Conservation (phyloP, 2,113 vertebrate species). For the Engystomops pustulosus region DNA sequence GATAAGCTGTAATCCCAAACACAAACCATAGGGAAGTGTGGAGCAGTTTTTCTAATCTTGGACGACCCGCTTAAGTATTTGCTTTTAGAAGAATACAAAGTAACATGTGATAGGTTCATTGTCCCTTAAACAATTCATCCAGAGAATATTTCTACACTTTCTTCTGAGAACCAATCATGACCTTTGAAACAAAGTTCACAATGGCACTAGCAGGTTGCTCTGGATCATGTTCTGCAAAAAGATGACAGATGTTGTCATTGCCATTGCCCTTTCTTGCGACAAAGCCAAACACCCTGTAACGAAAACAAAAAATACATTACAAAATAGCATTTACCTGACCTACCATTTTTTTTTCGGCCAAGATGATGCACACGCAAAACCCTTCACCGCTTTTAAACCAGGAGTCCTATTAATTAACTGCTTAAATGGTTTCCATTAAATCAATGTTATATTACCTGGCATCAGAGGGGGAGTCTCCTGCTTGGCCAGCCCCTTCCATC, state of each 20-base stretch:
- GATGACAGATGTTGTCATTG: conserved; percentile 96
- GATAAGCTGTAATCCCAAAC: too few relatives aligned
- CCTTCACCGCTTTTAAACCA: too few relatives aligned
- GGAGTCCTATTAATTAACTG: too few relatives aligned
- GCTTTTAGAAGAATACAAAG: neutral
- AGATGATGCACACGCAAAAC: too few relatives aligned
- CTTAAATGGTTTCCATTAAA: too few relatives aligned
- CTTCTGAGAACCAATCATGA: conserved; percentile 85
- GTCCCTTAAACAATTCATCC: neutral
- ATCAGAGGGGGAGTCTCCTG: too few relatives aligned
- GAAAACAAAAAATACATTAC: neutral
- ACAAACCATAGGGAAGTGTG: too few relatives aligned
- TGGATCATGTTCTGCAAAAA: conserved; percentile 95
- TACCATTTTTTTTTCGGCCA: too few relatives aligned
- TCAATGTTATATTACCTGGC: too few relatives aligned
- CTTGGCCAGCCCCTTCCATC: too few relatives aligned
- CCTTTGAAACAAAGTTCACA: conserved; percentile 95
- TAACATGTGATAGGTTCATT: neutral
- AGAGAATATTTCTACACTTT: conserved; percentile 48
- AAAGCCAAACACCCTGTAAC: conserved; percentile 91
- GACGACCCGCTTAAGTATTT: neutral
- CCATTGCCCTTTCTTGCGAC: conserved; percentile 97
- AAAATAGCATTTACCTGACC: too few relatives aligned
- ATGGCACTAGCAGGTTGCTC: conserved; percentile 94
- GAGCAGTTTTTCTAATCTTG: too few relatives aligned